Percentiles rank a stretch among this genome's conserved stretches.
phyloP scores from a whole-genome alignment of 2,888 invertebrate genomes.

The Molorchus minor region DNA sequence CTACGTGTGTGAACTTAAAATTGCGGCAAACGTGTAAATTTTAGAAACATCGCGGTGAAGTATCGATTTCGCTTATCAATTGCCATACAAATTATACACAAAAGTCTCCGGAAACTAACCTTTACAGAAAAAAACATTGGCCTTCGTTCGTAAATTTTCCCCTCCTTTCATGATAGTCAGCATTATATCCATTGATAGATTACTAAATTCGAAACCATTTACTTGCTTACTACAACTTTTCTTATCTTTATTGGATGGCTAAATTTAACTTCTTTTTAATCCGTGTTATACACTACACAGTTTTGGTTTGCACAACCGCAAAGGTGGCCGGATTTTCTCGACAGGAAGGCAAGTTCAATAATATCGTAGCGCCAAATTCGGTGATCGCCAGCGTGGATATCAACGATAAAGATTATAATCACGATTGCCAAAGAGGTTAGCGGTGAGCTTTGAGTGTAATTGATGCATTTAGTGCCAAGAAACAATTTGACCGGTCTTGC shows the following conservation, averaged over 20 bases:
- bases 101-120: too few species aligned
- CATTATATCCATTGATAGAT: neutral
- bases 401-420: constrained; percentile 13
- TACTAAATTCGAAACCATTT: neutral
- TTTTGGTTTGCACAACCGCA: constrained; percentile 13
- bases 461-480: neutral
- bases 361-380: constrained; percentile 13
- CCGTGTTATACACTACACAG: constrained; percentile 12
- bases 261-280: constrained; percentile 24
- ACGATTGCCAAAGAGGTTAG: constrained; percentile 17
- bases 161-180: too few species aligned
- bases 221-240: neutral
- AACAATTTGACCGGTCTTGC: neutral
- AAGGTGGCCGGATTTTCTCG: constrained; percentile 15
- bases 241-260: constrained; percentile 24
- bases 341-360: constrained; percentile 16
- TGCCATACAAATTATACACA: too few species aligned
- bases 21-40: too few species aligned
- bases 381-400: constrained; percentile 11
- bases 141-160: too few species aligned
- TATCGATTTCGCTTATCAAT: too few species aligned
- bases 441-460: too few species aligned
- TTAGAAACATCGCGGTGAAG: too few species aligned
- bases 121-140: too few species aligned
- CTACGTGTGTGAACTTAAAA: too few species aligned